phyloP scores from a whole-genome alignment of 1,140 invertebrate genomes.

The Drosophila sucinea region DNA sequence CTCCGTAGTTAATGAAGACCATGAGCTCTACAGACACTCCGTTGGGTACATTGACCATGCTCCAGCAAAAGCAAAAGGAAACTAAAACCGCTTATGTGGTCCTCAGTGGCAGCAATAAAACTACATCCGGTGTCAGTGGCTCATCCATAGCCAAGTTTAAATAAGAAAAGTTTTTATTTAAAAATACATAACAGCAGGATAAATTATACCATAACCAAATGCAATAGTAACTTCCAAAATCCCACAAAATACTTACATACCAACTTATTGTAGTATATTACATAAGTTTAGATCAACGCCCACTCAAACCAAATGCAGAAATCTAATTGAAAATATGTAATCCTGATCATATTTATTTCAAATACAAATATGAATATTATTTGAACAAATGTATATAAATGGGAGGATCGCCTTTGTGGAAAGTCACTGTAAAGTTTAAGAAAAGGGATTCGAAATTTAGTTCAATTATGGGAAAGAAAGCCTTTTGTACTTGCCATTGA shows the following conservation, averaged over 20 bases:
- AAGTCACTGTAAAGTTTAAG: constrained; percentile 33
- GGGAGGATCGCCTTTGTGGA: constrained; percentile 22
- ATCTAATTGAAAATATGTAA: constrained; percentile 50
- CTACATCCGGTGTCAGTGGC: constrained; percentile 51
- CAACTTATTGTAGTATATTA: constrained; percentile 38
- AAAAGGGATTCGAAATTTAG: not conserved
- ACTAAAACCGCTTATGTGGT: constrained; percentile 97
- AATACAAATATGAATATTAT: constrained; percentile 44
- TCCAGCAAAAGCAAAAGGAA: constrained; percentile 98
- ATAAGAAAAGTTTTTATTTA: constrained; percentile 36
- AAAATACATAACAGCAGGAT: not conserved
- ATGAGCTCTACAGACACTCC: constrained; percentile 99
- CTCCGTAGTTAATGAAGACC: constrained; percentile 95
- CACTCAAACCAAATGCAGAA: constrained; percentile 13
- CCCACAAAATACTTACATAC: constrained; percentile 28
- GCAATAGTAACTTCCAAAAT: constrained; percentile 77
- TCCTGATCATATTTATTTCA: constrained; percentile 74
- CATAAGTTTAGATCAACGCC: constrained; percentile 41
- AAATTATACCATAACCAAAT: constrained; percentile 64
- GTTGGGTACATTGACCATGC: constrained; percentile 94
- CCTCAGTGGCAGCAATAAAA: constrained; percentile 92
- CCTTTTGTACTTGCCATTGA: constrained; percentile 30
- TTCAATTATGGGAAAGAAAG: not conserved
- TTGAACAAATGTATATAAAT: constrained; percentile 36
- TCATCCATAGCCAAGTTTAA: constrained; percentile 82